Evolutionary conservation across 2,113 vertebrate genomes (phyloP).

Genomic region (Lonchura striata): DNA sequence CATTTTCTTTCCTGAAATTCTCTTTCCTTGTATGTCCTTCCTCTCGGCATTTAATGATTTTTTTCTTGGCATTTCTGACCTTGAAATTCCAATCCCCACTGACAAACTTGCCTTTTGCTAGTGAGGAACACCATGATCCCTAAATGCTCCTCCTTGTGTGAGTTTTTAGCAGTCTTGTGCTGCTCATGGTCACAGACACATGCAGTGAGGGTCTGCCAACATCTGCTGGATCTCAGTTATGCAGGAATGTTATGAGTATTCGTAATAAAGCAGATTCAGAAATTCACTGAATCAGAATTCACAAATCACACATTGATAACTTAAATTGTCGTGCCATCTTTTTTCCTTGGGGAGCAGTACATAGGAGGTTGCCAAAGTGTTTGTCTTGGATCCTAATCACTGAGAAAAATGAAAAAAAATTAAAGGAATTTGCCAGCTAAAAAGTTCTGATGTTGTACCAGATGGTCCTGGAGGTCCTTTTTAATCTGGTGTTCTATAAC

Average conservation of each 20-base stretch:
- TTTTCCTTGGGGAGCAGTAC: not conserved
- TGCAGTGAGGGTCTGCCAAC: fast-evolving
- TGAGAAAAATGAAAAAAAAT: not conserved
- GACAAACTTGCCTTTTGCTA: not conserved
- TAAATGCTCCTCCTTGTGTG: not conserved
- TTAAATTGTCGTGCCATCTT: not conserved
- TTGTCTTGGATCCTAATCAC: not conserved
- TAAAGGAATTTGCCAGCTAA: not conserved
- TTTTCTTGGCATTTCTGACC: not conserved
- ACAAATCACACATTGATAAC: not conserved
- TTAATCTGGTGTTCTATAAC: not conserved
- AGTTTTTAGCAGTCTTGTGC: not conserved
- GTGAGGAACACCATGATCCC: fast-evolving
- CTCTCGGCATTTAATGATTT: not conserved
- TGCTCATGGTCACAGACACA: not conserved
- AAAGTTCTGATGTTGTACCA: not conserved
- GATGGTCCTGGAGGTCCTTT: not conserved
- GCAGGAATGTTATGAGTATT: fast-evolving
- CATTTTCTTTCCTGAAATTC: not conserved
- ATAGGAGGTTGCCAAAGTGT: not conserved
- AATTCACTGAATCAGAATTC: not conserved
- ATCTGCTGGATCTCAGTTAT: not conserved
- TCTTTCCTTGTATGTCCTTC: not conserved
- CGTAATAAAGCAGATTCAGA: not conserved
- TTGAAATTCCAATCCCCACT: not conserved